Evolutionary conservation across 92 coral and sea anemone species (phyloP).

Genomic region (Parazoanthus atlanticus): DNA sequence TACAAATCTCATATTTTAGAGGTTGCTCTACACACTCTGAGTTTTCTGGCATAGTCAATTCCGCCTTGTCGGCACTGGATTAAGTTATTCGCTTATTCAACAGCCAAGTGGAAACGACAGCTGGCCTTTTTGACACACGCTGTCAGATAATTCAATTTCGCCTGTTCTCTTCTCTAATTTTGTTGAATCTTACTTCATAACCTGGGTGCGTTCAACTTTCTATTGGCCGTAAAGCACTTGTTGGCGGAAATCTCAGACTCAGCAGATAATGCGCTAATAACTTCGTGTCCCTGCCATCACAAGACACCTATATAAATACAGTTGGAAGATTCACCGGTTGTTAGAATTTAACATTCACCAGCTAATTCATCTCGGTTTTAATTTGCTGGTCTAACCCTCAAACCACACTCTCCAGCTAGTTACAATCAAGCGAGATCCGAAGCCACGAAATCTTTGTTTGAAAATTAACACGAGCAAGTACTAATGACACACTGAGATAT

Average conservation of each 20-base stretch:
- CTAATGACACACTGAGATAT: neutral
- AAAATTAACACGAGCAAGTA: neutral
- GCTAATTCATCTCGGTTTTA: neutral
- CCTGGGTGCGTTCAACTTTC: neutral
- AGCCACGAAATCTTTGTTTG: neutral
- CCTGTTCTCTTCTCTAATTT: neutral
- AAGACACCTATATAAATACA: neutral
- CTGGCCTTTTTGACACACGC: neutral
- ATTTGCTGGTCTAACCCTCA: neutral
- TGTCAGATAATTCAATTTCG: conserved; percentile 1
- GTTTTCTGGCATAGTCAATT: neutral
- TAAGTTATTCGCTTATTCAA: too few relatives aligned
- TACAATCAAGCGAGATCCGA: neutral
- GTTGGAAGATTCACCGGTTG: neutral
- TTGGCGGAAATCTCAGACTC: neutral
- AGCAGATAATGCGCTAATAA: neutral
- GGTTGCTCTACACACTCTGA: neutral
- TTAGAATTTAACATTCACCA: neutral
- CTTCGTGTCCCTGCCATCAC: neutral
- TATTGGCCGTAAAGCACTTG: neutral
- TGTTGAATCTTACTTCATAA: neutral
- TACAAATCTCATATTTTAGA: neutral
- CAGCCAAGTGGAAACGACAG: neutral
- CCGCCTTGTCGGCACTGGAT: neutral
- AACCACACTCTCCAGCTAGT: neutral